Conservation (phyloP, 2,797 vertebrate genomes). For the Phataginus tetradactyla region DNA sequence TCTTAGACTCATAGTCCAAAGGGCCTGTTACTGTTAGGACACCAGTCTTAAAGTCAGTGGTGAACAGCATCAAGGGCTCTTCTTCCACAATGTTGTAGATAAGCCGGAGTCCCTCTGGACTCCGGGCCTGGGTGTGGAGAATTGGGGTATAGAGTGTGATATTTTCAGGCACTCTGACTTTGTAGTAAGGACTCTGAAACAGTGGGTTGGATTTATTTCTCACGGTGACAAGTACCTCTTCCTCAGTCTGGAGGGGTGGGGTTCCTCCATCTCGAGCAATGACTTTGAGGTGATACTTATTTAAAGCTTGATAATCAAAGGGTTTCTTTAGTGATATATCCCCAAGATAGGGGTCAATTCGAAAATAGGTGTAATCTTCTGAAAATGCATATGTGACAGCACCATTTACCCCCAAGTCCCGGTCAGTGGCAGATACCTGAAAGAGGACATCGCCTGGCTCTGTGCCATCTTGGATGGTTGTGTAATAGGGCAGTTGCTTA, state of each 20-base stretch:
- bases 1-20: conserved; percentile 93
- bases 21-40: conserved; percentile 92
- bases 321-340: conserved; percentile 95
- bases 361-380: conserved; percentile 93
- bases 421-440: conserved; percentile 93
- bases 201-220: conserved; percentile 96
- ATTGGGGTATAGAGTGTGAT: conserved; percentile 94
- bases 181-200: conserved; percentile 95
- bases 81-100: conserved; percentile 97
- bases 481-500: conserved; percentile 93
- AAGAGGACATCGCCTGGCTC: conserved; percentile 97
- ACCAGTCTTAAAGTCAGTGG: conserved; percentile 96
- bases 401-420: conserved; percentile 92
- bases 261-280: conserved; percentile 91
- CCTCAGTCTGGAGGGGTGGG: conserved; percentile 87
- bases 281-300: conserved; percentile 93
- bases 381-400: conserved; percentile 91
- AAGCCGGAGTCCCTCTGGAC: conserved; percentile 95
- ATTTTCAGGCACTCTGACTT: conserved; percentile 95
- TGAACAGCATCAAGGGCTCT: conserved; percentile 91
- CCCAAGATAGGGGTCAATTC: conserved; percentile 94
- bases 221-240: conserved; percentile 92
- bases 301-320: conserved; percentile 94
- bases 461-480: conserved; percentile 91
- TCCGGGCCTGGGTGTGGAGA: conserved; percentile 96